These are phyloP conservation scores for Spea bombifrons DNA, from an alignment of 2,113 vertebrate species.

Conservation along the genomic window DNA sequence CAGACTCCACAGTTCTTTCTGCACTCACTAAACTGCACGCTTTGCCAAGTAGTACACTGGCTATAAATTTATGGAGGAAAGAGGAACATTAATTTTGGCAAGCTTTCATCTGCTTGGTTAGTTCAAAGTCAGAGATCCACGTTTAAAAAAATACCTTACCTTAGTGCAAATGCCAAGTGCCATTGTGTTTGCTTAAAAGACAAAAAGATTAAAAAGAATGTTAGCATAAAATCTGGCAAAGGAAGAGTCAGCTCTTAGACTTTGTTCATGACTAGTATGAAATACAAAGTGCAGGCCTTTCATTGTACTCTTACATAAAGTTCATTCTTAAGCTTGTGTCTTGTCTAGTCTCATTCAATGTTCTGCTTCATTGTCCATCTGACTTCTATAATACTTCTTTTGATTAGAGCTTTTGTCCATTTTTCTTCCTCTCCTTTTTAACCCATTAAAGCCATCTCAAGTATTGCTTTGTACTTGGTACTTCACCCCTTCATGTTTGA, in stretches of 20 bases:
- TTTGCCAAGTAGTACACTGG: slow-evolving; percentile 45
- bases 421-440: background rate
- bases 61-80: slow-evolving; percentile 41
- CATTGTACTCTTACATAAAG: slow-evolving; percentile 34
- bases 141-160: slow-evolving; percentile 38
- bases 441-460: background rate
- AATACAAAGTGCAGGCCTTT: slow-evolving; percentile 23
- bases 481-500: no score
- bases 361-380: background rate
- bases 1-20: slow-evolving; percentile 46
- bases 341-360: slow-evolving; percentile 13
- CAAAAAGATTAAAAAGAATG: slow-evolving; percentile 44
- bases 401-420: background rate
- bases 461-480: no score
- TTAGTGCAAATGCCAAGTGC: slow-evolving; percentile 45
- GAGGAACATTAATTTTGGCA: slow-evolving; percentile 48
- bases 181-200: slow-evolving; percentile 44
- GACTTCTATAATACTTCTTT: slow-evolving; percentile 13
- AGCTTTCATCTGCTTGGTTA: slow-evolving; percentile 49
- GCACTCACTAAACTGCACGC: slow-evolving; percentile 45
- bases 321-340: slow-evolving; percentile 37
- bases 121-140: slow-evolving; percentile 44
- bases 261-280: slow-evolving; percentile 34
- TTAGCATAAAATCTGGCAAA: slow-evolving; percentile 42
- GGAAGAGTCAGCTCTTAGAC: slow-evolving; percentile 29